A percentile compares a stretch with the other conserved stretches of the same genome.
These are phyloP conservation scores for Oreotrochilus melanogaster DNA, from an alignment of 2,113 vertebrate genomes.

Conservation along the genomic window DNA sequence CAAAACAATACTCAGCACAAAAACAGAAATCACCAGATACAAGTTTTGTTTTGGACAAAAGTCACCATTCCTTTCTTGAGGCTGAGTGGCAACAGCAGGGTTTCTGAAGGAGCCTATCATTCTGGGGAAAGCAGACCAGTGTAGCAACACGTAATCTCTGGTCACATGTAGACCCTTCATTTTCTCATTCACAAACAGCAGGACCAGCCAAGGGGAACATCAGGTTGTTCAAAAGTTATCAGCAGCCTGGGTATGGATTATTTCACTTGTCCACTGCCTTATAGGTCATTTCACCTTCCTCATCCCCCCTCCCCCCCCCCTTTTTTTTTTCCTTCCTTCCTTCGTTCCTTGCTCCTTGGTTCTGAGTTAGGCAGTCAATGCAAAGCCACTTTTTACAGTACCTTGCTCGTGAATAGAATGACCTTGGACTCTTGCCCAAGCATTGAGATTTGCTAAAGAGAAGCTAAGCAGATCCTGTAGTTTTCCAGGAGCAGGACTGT, in stretches of 20 bases:
- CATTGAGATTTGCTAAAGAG: not conserved
- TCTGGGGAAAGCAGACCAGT: not conserved
- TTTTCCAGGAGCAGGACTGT: not conserved
- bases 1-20: not conserved
- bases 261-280: not conserved
- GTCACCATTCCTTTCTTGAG: not conserved
- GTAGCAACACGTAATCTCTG: not conserved
- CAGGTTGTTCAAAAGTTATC: not conserved
- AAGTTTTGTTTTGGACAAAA: not conserved
- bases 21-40: not conserved
- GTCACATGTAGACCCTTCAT: not conserved
- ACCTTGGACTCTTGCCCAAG: not conserved
- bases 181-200: not conserved
- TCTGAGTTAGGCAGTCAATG: not conserved
- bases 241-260: not conserved
- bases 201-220: not conserved
- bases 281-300: not conserved
- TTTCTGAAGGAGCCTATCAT: not conserved
- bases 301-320: too few species aligned
- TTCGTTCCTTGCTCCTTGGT: not conserved
- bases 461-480: not conserved
- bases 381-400: not conserved
- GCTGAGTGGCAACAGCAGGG: not conserved
- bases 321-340: rapidly evolving
- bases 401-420: not conserved